Evolutionary conservation across 2,797 vertebrate genomes (phyloP).

Genomic region (Coluber constrictor): DNA sequence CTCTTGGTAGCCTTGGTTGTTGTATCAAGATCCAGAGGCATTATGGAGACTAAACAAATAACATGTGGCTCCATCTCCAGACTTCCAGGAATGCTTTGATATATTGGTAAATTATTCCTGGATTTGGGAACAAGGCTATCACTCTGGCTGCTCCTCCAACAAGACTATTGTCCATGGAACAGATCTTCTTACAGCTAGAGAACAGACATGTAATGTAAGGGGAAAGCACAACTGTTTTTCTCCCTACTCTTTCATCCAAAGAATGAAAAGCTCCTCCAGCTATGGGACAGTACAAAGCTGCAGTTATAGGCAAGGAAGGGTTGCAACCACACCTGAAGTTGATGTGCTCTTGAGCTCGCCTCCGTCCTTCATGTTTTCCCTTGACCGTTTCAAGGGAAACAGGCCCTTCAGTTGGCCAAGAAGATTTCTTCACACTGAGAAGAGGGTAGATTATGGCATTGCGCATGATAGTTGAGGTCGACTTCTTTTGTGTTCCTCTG

Average conservation of each 20-base stretch:
- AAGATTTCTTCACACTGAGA: not conserved
- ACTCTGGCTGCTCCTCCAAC: not conserved
- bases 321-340: not conserved
- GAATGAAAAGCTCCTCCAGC: not conserved
- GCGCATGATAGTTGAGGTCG: not conserved
- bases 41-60: not conserved
- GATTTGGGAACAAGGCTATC: not conserved
- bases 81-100: not conserved
- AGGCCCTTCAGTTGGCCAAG: not conserved
- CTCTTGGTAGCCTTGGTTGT: not conserved
- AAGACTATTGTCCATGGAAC: not conserved
- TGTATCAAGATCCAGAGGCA: not conserved
- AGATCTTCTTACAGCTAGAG: not conserved
- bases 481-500: conserved; percentile 42
- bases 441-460: not conserved
- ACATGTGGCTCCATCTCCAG: not conserved
- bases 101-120: not conserved
- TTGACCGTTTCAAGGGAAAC: no score
- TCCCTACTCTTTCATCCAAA: not conserved
- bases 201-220: not conserved
- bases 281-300: not conserved
- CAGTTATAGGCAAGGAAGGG: not conserved
- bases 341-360: not conserved
- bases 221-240: not conserved
- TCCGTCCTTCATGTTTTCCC: not conserved